A percentile compares a stretch with the other conserved stretches of the same genome.
Conservation (phyloP, 2,888 invertebrate genomes). For the Cryptus viduatorius region DNA sequence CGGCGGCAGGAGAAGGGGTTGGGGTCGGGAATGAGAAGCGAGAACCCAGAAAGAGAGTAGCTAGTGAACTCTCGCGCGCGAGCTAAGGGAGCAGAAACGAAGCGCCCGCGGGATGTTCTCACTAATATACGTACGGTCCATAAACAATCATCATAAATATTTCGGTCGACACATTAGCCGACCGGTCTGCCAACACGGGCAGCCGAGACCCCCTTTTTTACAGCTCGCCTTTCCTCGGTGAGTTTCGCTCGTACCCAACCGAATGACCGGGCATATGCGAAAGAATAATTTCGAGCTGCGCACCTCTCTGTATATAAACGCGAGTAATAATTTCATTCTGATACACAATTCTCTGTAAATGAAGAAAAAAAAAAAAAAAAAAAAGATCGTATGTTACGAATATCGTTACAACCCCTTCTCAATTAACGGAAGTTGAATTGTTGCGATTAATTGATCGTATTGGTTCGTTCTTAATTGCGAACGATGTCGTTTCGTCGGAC, state of each 20-base stretch:
- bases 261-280: constrained; percentile 3
- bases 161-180: constrained; percentile 83
- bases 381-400: not conserved
- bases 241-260: constrained; percentile 66
- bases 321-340: constrained; percentile 37
- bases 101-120: constrained; percentile 72
- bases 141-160: constrained; percentile 84
- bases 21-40: constrained; percentile 30
- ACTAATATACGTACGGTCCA: constrained; percentile 84
- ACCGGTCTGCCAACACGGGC: constrained; percentile 80
- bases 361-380: constrained; percentile 16
- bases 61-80: constrained; percentile 33
- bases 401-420: not conserved
- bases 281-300: constrained; percentile 35
- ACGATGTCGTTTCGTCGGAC: too few species aligned
- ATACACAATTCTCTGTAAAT: constrained; percentile 3
- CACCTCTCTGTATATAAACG: not conserved
- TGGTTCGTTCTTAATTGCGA: too few species aligned
- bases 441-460: constrained; percentile 9
- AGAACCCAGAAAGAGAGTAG: constrained; percentile 66
- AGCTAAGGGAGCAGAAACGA: constrained; percentile 72
- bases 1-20: too few species aligned
- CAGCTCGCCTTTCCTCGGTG: constrained; percentile 35
- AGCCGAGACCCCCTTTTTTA: constrained; percentile 54
- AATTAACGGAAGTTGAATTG: constrained; percentile 28